phyloP scores from a whole-genome alignment of 35 echinoderm and acorn worm species.

The Amphiura filiformis region DNA sequence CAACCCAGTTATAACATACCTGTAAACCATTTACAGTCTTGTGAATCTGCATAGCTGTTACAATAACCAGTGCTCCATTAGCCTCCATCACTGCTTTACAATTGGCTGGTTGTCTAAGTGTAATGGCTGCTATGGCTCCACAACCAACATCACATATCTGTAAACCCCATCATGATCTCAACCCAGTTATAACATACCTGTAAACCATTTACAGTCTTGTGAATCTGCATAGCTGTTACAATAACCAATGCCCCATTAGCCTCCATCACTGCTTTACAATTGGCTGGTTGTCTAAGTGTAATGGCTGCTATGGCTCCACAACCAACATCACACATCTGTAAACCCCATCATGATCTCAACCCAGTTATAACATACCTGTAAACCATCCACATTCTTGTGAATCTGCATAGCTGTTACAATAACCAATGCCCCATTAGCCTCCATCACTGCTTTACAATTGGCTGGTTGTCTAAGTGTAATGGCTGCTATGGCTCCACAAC shows the following conservation, averaged over 20 bases:
- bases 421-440: conserved; percentile 52
- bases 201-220: conserved; percentile 26
- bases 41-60: conserved; percentile 74
- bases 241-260: conserved; percentile 56
- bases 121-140: conserved; percentile 64
- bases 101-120: conserved; percentile 63
- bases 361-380: conserved; percentile 75
- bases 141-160: conserved; percentile 82
- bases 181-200: conserved; percentile 80
- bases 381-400: conserved; percentile 39
- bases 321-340: conserved; percentile 79
- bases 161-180: conserved; percentile 22
- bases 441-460: conserved; percentile 67
- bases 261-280: conserved; percentile 72
- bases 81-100: conserved; percentile 69
- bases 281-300: conserved; percentile 57
- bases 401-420: conserved; percentile 68
- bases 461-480: conserved; percentile 69
- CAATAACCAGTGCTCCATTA: conserved; percentile 53
- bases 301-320: conserved; percentile 76
- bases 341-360: conserved; percentile 37
- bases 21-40: conserved; percentile 35
- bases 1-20: conserved; percentile 67
- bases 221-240: conserved; percentile 66
- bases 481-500: conserved; percentile 73